phyloP scores from a whole-genome alignment of 1,140 invertebrate genomes.

The Meloidogyne floridensis region DNA sequence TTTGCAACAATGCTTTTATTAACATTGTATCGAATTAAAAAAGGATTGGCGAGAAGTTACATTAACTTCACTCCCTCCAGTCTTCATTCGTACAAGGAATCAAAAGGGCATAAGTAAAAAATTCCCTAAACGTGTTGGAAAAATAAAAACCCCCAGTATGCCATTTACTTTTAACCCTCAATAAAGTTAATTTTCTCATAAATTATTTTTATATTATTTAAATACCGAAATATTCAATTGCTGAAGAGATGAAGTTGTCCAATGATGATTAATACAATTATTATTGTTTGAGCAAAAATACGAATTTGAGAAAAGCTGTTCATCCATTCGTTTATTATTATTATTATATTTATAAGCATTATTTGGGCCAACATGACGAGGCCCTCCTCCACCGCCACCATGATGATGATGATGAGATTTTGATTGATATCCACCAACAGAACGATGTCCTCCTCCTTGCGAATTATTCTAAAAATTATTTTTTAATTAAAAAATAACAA shows the following conservation, averaged over 20 bases:
- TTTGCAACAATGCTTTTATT: no score
- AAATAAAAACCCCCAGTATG: no score
- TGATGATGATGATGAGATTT: background rate
- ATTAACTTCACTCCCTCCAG: no score
- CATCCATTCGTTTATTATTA: constrained; percentile 9
- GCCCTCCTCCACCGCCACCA: background rate
- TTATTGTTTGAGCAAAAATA: constrained; percentile 2
- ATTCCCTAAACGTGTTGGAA: no score
- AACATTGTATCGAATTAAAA: no score
- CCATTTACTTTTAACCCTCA: no score
- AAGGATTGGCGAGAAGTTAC: no score
- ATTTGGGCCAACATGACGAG: background rate
- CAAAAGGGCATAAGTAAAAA: no score
- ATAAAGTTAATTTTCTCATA: no score
- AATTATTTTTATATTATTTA: background rate
- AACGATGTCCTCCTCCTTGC: background rate
- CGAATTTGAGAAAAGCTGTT: constrained; percentile 3
- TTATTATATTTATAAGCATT: constrained; percentile 7
- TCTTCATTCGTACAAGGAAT: no score
- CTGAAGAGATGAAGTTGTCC: constrained; percentile 4
- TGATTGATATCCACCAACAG: background rate
- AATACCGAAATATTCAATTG: constrained; percentile 7
- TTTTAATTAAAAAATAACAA: background rate
- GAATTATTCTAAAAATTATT: background rate
- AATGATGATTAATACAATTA: background rate